A percentile compares a stretch with the other conserved stretches of the same genome.
Conservation (phyloP, 2,888 invertebrate species). For the Anticlea derivata region DNA sequence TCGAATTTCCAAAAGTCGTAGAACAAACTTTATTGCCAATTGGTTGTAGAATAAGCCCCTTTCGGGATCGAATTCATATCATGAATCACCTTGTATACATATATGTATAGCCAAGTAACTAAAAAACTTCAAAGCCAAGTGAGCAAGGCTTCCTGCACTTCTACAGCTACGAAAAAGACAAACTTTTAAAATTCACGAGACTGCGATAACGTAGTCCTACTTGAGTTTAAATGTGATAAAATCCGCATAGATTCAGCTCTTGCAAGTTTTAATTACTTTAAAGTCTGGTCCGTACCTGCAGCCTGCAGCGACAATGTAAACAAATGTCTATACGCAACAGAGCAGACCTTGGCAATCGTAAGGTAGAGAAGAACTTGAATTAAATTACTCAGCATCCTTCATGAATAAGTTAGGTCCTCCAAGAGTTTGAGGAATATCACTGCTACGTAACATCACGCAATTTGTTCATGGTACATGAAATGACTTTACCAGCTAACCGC, state of each 20-base stretch:
- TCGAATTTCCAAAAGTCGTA: too few relatives aligned
- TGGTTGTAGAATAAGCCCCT: too few relatives aligned
- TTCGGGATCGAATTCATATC: too few relatives aligned
- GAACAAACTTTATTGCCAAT: too few relatives aligned
- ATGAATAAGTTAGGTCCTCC: too few relatives aligned
- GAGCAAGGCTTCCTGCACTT: constrained; percentile 1
- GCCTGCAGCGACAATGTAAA: constrained; percentile 37
- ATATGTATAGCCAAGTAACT: too few relatives aligned
- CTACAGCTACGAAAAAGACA: constrained; percentile 10
- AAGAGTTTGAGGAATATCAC: too few relatives aligned
- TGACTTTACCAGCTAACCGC: too few relatives aligned
- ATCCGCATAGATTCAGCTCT: constrained; percentile 42
- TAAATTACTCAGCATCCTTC: too few relatives aligned
- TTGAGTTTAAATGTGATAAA: constrained; percentile 29
- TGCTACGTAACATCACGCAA: too few relatives aligned
- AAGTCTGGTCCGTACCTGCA: constrained; percentile 34
- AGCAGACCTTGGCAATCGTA: background rate
- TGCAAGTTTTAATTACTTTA: constrained; percentile 63
- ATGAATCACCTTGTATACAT: too few relatives aligned
- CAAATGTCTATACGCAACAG: constrained; percentile 26
- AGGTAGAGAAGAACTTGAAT: constrained; percentile 3
- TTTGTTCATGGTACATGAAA: too few relatives aligned
- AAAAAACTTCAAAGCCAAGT: constrained; percentile 11
- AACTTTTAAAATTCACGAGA: constrained; percentile 27
- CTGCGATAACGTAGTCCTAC: constrained; percentile 26